phyloP scores from a whole-genome alignment of 2,797 vertebrate species.

The Cyclopterus lumpus region DNA sequence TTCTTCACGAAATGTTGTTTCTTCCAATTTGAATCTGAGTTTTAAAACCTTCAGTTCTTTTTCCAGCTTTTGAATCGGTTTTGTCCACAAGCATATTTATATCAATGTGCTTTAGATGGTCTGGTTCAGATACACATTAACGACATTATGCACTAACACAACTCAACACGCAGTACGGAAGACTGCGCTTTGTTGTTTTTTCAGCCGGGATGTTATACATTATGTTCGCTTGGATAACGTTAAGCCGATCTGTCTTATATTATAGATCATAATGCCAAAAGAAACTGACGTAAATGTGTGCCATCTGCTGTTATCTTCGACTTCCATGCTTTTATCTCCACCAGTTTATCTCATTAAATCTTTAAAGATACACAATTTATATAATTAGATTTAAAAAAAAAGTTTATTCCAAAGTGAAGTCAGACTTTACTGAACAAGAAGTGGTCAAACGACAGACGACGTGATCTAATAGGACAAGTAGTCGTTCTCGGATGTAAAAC shows the following conservation, averaged over 20 bases:
- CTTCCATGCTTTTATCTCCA: conserved; percentile 22
- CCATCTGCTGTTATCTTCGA: conserved; percentile 31
- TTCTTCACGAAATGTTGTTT: no score
- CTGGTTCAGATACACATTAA: background rate
- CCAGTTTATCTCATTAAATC: background rate
- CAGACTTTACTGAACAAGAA: background rate
- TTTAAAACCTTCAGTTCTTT: background rate
- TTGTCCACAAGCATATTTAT: background rate
- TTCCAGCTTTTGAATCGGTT: no score
- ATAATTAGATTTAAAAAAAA: background rate
- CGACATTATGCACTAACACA: background rate
- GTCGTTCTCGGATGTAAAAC: background rate
- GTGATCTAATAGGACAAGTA: background rate
- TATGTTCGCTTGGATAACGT: conserved; percentile 14
- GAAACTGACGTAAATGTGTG: conserved; percentile 9
- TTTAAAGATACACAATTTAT: conserved; percentile 16
- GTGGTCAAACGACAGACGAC: background rate
- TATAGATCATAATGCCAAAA: conserved; percentile 32
- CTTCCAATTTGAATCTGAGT: background rate
- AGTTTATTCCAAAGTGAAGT: conserved; percentile 5
- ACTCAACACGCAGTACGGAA: background rate
- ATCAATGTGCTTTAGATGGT: background rate
- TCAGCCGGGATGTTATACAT: background rate
- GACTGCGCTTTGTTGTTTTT: background rate
- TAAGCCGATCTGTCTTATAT: conserved; percentile 34